A percentile compares a stretch with the other conserved stretches of the same genome.
Evolutionary conservation across 2,888 invertebrate species (phyloP).

Genomic region (Caradrina clavipalpis): DNA sequence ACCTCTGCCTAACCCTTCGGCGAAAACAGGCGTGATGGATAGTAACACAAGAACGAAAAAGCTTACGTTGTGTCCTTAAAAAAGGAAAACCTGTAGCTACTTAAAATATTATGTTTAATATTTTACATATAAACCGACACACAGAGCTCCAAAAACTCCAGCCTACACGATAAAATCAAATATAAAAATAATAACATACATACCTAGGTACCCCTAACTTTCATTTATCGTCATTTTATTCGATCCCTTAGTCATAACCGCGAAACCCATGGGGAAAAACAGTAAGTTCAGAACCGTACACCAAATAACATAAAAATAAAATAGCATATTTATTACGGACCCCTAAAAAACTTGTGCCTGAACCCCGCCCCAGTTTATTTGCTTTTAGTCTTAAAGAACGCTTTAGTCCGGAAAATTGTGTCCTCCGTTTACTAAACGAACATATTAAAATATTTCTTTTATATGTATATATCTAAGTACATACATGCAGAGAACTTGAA

Average conservation of each 20-base stretch:
- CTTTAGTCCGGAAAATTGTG: slow-evolving; percentile 73
- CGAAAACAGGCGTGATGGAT: no score
- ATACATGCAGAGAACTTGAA: no score
- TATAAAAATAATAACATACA: background rate
- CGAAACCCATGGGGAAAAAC: slow-evolving; percentile 12
- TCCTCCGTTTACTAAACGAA: slow-evolving; percentile 58
- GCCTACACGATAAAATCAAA: slow-evolving; percentile 20
- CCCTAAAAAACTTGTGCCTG: slow-evolving; percentile 55
- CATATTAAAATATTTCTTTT: slow-evolving; percentile 64
- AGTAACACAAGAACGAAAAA: no score
- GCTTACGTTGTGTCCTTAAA: no score
- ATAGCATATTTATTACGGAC: slow-evolving; percentile 58
- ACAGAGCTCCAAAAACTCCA: background rate
- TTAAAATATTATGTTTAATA: no score
- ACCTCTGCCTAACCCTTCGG: no score
- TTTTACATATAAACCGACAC: no score
- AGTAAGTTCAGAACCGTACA: slow-evolving; percentile 41
- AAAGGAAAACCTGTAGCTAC: no score
- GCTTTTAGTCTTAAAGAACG: slow-evolving; percentile 74
- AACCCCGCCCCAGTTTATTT: slow-evolving; percentile 71
- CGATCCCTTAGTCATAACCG: slow-evolving; percentile 35
- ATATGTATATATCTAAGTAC: slow-evolving; percentile 8
- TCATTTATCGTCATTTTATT: slow-evolving; percentile 42
- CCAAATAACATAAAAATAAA: slow-evolving; percentile 62
- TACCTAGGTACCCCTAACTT: background rate